phyloP scores from a whole-genome alignment of 2,797 vertebrate genomes.

The Simalia tracyae region DNA sequence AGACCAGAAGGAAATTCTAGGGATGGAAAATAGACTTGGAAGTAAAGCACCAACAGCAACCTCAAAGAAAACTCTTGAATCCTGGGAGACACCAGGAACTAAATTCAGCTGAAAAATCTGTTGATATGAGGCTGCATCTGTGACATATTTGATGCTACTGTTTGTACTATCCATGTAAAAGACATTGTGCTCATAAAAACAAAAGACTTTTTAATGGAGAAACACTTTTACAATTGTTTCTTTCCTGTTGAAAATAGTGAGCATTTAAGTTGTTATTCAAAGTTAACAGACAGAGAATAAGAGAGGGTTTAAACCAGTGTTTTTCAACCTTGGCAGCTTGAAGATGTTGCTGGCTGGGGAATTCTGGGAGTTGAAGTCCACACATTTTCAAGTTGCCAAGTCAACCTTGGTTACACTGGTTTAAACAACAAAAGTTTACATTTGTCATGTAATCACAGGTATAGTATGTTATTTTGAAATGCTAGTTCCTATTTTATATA shows the following conservation, averaged over 20 bases:
- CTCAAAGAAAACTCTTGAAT: no score
- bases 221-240: conserved; percentile 19
- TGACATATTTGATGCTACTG: not conserved
- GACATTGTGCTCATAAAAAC: conserved; percentile 28
- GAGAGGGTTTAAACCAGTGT: not conserved
- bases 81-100: no score
- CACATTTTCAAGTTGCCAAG: not conserved
- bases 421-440: not conserved
- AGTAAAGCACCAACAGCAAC: no score
- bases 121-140: not conserved
- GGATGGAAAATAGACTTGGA: no score
- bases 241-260: conserved; percentile 19
- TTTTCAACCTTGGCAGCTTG: not conserved
- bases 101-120: no score
- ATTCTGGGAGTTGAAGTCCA: not conserved
- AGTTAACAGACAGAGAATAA: not conserved
- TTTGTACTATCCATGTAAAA: not conserved
- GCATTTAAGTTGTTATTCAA: not conserved
- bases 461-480: not conserved
- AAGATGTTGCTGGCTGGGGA: not conserved
- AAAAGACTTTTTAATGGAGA: conserved; percentile 6
- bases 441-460: not conserved
- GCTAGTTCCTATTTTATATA: not conserved
- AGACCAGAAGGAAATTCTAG: no score
- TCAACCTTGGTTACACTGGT: not conserved